Conservation (phyloP, 2,797 vertebrate genomes). For the Pelodytes ibericus region DNA sequence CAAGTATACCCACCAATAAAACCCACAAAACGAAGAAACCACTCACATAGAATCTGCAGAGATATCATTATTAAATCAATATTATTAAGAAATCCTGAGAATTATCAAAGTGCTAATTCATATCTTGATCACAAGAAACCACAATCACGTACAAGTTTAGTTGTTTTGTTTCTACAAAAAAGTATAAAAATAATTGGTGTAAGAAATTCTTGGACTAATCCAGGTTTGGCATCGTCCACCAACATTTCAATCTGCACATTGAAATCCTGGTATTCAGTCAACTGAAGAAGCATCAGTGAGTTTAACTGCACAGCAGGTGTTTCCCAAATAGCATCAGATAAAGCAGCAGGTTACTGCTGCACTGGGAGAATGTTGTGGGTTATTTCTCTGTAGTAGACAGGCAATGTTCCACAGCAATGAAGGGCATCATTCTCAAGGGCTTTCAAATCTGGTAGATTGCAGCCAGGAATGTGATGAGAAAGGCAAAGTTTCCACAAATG, state of each 20-base stretch:
- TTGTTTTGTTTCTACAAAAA: not conserved
- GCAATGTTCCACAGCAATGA: not conserved
- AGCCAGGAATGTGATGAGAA: constrained; percentile 74
- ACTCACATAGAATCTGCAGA: too few relatives aligned
- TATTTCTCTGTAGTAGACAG: not conserved
- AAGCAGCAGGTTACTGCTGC: too few relatives aligned
- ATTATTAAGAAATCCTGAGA: not conserved
- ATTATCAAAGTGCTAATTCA: not conserved
- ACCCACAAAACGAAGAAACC: too few relatives aligned
- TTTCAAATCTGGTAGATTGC: constrained; percentile 72
- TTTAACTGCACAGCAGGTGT: not conserved
- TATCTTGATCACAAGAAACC: not conserved
- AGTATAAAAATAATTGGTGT: not conserved
- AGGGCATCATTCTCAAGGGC: constrained; percentile 9
- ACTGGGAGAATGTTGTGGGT: too few relatives aligned
- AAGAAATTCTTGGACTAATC: not conserved
- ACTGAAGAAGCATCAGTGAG: not conserved
- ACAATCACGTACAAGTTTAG: not conserved
- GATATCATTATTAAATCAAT: too few relatives aligned
- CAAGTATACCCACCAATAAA: too few relatives aligned
- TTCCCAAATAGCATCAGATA: not conserved
- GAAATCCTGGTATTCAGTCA: not conserved
- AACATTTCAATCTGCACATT: not conserved
- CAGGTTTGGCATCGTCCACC: not conserved
- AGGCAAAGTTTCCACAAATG: constrained; percentile 78